Evolutionary conservation across 1,140 invertebrate genomes (phyloP).

Genomic region (Achatina immaculata): DNA sequence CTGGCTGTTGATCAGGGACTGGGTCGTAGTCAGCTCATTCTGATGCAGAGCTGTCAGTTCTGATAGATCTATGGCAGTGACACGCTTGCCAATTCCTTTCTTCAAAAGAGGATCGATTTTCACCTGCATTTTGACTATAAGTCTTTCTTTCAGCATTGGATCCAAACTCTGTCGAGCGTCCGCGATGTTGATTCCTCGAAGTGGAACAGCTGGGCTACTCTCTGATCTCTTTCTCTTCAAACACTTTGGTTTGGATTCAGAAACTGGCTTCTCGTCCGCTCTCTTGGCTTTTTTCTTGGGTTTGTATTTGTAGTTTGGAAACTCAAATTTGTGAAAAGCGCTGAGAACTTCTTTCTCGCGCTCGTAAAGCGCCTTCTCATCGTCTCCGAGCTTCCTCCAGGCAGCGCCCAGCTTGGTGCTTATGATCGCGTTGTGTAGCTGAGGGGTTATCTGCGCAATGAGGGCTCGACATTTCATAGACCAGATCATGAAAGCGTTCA

Average conservation of each 20-base stretch:
- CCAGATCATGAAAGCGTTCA: constrained; percentile 42
- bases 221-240: constrained; percentile 12
- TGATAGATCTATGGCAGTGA: constrained; percentile 28
- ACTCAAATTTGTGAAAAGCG: constrained; percentile 24
- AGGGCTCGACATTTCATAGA: constrained; percentile 26
- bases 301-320: constrained; percentile 35
- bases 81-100: constrained; percentile 19
- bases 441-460: constrained; percentile 29
- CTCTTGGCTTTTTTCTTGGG: constrained; percentile 35
- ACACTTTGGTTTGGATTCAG: constrained; percentile 18
- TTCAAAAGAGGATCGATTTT: constrained; percentile 32
- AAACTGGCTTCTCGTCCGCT: constrained; percentile 10
- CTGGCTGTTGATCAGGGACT: background rate
- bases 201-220: background rate
- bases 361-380: constrained; percentile 26
- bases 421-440: constrained; percentile 38
- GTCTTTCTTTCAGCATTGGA: constrained; percentile 16
- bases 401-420: constrained; percentile 22
- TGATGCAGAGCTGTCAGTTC: constrained; percentile 19
- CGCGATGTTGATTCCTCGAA: constrained; percentile 22
- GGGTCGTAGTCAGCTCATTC: background rate
- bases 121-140: constrained; percentile 33
- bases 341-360: constrained; percentile 21
- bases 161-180: constrained; percentile 13
- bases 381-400: constrained; percentile 17